phyloP scores from a whole-genome alignment of 2,797 vertebrate species.

The Ceryle rudis region DNA sequence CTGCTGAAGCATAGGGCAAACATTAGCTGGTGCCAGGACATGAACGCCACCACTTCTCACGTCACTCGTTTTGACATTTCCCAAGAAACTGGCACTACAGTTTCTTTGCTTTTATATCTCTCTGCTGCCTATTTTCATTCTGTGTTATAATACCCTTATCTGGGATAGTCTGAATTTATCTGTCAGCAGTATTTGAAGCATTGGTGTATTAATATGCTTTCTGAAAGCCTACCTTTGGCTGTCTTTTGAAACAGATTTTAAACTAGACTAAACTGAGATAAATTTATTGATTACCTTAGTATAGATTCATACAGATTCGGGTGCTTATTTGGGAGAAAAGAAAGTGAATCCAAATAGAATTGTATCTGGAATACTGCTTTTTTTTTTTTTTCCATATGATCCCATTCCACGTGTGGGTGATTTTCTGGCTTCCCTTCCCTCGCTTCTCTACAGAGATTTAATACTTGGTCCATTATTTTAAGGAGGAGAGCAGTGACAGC shows the following conservation, averaged over 20 bases:
- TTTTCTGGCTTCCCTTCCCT: neutral
- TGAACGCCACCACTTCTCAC: neutral
- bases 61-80: neutral
- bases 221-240: neutral
- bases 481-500: neutral
- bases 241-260: neutral
- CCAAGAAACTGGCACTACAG: neutral
- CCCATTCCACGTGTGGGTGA: neutral
- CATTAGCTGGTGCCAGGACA: neutral
- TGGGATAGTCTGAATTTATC: neutral
- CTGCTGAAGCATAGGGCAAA: neutral
- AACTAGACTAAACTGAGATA: neutral
- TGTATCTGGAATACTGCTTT: neutral
- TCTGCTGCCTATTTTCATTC: neutral
- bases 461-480: neutral
- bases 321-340: neutral
- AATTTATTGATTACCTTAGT: neutral
- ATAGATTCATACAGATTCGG: neutral
- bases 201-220: neutral
- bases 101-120: neutral
- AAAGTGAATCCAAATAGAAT: neutral
- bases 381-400: neutral
- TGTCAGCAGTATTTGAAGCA: neutral
- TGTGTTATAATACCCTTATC: neutral
- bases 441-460: neutral